Evolutionary conservation across 2,888 invertebrate genomes (phyloP).

Genomic region (Argynnis bischoffii): DNA sequence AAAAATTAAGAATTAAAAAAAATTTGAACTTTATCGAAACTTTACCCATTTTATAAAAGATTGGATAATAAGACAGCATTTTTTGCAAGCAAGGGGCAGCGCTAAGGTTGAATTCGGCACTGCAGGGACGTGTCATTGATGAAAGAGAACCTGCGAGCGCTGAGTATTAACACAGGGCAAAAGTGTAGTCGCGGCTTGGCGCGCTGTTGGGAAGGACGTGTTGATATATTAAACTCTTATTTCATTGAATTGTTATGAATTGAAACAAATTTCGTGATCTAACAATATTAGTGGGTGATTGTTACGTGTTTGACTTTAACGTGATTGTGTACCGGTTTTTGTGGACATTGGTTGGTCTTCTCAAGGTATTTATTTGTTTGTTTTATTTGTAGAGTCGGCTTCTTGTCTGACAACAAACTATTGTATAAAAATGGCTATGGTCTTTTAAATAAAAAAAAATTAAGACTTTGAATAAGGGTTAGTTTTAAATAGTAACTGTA

Average conservation of each 20-base stretch:
- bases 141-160: conserved; percentile 32
- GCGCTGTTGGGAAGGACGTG: conserved; percentile 55
- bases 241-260: conserved; percentile 22
- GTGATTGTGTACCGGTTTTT: conserved; percentile 18
- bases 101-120: too few relatives aligned
- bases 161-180: conserved; percentile 17
- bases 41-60: too few relatives aligned
- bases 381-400: neutral
- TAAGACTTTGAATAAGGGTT: too few relatives aligned
- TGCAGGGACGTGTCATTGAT: conserved; percentile 32
- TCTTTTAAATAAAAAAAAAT: neutral
- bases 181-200: conserved; percentile 64
- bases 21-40: too few relatives aligned
- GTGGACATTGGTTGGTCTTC: conserved; percentile 18
- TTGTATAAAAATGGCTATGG: neutral
- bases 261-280: conserved; percentile 29
- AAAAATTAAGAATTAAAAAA: too few relatives aligned
- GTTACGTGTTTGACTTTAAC: conserved; percentile 25
- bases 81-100: too few relatives aligned
- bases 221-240: neutral
- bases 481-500: too few relatives aligned
- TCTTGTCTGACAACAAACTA: conserved; percentile 4
- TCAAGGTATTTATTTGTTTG: conserved; percentile 12
- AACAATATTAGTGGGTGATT: conserved; percentile 30
- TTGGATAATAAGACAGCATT: too few relatives aligned